Conservation (phyloP, 2,888 invertebrate species). For the Operophtera brumata region DNA sequence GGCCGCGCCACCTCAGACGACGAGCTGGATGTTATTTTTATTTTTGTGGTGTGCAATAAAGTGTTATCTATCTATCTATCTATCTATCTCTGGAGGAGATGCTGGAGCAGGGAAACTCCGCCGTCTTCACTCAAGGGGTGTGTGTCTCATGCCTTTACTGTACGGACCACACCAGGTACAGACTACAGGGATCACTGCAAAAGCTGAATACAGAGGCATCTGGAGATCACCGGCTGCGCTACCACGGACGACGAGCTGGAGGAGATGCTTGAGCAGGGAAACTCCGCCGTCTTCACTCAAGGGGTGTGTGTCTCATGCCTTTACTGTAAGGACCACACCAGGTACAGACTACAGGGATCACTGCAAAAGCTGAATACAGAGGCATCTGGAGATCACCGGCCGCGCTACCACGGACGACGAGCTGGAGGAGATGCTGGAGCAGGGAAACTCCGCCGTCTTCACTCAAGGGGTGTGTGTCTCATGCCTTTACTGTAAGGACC, state of each 20-base stretch:
- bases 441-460: conserved; percentile 98
- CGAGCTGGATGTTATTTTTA: conserved; percentile 82
- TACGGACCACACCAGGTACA: conserved; percentile 68
- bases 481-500: no score
- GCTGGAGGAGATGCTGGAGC: conserved; percentile 99
- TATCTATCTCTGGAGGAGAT: no score
- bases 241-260: conserved; percentile 99
- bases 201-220: conserved; percentile 97
- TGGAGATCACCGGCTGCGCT: conserved; percentile 99
- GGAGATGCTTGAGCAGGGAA: conserved; percentile 99
- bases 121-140: conserved; percentile 94
- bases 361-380: conserved; percentile 98
- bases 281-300: conserved; percentile 98
- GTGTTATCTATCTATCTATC: no score
- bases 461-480: conserved; percentile 86
- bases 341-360: conserved; percentile 99
- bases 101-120: conserved; percentile 99
- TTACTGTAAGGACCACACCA: no score
- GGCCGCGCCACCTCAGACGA: conserved; percentile 98
- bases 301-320: conserved; percentile 69
- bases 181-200: conserved; percentile 99
- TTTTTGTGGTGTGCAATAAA: no score
- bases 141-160: conserved; percentile 34
- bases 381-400: conserved; percentile 99
- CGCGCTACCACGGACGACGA: conserved; percentile 98